These are phyloP conservation scores for Lamellibrachia luymesi DNA, from an alignment of 1,140 invertebrate genomes.

Conservation along the genomic window DNA sequence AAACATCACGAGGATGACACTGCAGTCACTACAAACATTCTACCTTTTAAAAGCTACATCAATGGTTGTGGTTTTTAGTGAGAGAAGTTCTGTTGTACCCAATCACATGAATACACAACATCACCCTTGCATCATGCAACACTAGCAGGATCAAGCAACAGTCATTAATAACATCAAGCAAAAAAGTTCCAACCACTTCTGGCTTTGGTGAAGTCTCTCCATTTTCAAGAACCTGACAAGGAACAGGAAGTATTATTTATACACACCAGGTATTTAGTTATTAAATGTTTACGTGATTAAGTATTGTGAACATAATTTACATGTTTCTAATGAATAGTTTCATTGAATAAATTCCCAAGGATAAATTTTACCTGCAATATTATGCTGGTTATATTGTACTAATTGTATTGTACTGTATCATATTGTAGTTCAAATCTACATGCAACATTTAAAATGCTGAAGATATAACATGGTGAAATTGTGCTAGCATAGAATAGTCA, in stretches of 20 bases:
- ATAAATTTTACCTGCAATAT: too few species aligned
- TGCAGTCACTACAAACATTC: too few species aligned
- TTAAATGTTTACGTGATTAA: neutral
- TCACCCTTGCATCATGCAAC: neutral
- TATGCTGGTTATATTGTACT: too few species aligned
- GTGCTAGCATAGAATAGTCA: too few species aligned
- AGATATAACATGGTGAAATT: too few species aligned
- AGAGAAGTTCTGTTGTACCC: neutral
- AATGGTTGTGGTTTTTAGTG: neutral
- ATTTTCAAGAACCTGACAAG: neutral
- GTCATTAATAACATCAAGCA: neutral
- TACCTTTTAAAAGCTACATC: too few species aligned
- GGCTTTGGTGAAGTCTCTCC: neutral
- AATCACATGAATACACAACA: neutral
- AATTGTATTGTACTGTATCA: neutral
- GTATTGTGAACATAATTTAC: neutral
- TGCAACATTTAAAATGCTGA: too few species aligned
- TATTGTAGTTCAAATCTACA: neutral
- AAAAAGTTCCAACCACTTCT: neutral
- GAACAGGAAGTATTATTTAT: neutral
- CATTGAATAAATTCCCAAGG: too few species aligned
- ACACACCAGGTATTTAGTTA: neutral
- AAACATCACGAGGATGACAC: neutral
- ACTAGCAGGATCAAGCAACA: neutral
- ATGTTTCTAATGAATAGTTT: too few species aligned